Evolutionary conservation across 2,888 invertebrate species (phyloP).

Genomic region (Trachelus stipa): DNA sequence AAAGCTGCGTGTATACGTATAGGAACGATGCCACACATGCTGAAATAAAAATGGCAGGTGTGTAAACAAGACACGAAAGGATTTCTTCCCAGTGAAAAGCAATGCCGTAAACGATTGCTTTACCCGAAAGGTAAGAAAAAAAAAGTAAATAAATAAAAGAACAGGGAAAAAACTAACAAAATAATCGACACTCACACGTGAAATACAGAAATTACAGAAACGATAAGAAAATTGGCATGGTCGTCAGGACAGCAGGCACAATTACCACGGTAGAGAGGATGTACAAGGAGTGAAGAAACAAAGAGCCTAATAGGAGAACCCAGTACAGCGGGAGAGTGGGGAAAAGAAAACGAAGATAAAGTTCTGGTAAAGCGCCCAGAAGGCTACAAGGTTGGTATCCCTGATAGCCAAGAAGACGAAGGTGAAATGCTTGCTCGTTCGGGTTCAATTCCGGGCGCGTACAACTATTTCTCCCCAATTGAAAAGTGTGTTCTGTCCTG

Average conservation of each 20-base stretch:
- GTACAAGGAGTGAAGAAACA: not conserved
- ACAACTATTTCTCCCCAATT: constrained; percentile 45
- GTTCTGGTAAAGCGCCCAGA: not conserved
- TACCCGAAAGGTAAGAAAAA: not conserved
- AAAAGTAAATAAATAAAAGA: not conserved
- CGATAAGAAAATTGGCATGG: not conserved
- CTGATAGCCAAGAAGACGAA: not conserved
- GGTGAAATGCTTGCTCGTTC: constrained; percentile 4
- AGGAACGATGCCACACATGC: not conserved
- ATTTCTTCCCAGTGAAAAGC: not conserved
- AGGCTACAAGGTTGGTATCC: not conserved
- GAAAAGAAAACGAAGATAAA: not conserved
- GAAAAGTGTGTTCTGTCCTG: constrained; percentile 42
- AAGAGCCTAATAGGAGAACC: not conserved
- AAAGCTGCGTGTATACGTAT: not conserved
- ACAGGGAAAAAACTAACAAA: not conserved
- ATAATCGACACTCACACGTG: not conserved
- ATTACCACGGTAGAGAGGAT: not conserved
- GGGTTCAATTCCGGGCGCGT: constrained; percentile 35
- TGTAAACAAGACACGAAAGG: not conserved
- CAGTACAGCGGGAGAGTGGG: not conserved
- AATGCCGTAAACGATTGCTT: not conserved
- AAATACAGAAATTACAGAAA: not conserved
- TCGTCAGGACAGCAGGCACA: not conserved
- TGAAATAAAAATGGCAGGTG: not conserved